Evolutionary conservation across 1,140 invertebrate genomes (phyloP), one percentile per base, ranked within the genome.

Genomic region (Habropoda laboriosa): DNA sequence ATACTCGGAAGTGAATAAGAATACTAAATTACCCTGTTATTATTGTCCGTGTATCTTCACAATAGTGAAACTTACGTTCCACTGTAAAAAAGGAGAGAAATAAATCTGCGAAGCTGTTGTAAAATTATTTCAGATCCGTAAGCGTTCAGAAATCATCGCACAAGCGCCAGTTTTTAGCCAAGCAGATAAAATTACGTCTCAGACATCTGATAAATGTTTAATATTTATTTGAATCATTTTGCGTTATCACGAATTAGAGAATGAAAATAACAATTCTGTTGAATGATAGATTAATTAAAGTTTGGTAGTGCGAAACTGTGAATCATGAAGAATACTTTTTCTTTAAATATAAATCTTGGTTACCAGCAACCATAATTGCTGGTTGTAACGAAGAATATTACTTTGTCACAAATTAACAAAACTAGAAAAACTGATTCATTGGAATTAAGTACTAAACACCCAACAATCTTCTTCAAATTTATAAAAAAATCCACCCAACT

Each of bases 1-100:
- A 66, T 66, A 66, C 63, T 47, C 42, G 24, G 63, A 66, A 47
- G 24, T 27, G 16, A 49, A 47, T 45, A 66, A 49, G 27, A 49
- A 66, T 49, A 30, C 27, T 49, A 49, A 47, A 66, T 66, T 66
- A n/a, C 63, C 27, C 16, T 8, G 30, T 16, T 8, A n/a, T 32
- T 66, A 66, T n/a, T 16, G 8, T 10, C 3, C 12, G 7, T 18
- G n/a, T 40, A 40, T 63, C 6, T 35, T 40, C 60, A n/a, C n/a
- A 12, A 63, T 40, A 40, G 40, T 40, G 13, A 63, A 40, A 63
- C 60, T 40, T 24, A 24, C 5, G 13, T 24, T 40, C n/a, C 27
- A 57, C 13, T 7, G 4, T 16, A 21, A 4, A 21, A 24, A 13
- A 24, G 4, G 24, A 24, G 2, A 16, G 8, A 63, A 24, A 40